phyloP scores from a whole-genome alignment of 2,888 invertebrate species.

The Panorpa germanica region DNA sequence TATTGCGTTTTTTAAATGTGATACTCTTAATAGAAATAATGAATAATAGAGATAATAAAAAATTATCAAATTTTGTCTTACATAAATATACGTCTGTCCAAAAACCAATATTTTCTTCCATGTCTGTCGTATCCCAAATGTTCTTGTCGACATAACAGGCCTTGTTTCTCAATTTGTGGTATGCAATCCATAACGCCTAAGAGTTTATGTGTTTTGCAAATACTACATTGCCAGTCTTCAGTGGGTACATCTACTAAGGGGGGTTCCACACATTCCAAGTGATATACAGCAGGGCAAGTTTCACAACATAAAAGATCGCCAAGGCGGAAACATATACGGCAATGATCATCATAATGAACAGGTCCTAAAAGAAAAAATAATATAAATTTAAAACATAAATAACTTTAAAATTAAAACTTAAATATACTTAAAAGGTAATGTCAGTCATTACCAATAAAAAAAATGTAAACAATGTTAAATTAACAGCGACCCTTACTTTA shows the following conservation, averaged over 20 bases:
- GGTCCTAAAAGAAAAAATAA: slow-evolving; percentile 43
- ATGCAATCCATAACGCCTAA: slow-evolving; percentile 88
- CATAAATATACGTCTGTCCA: slow-evolving; percentile 83
- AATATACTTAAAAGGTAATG: too few species aligned
- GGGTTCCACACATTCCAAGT: slow-evolving; percentile 91
- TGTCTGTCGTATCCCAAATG: slow-evolving; percentile 89
- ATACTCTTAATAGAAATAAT: background rate
- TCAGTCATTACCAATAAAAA: too few species aligned
- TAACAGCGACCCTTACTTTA: too few species aligned
- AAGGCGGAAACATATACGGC: slow-evolving; percentile 75
- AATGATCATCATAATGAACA: slow-evolving; percentile 85
- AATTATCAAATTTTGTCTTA: slow-evolving; percentile 30
- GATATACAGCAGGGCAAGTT: slow-evolving; percentile 95
- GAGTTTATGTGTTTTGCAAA: slow-evolving; percentile 84
- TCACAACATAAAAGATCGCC: slow-evolving; percentile 95
- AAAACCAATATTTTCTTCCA: slow-evolving; percentile 95
- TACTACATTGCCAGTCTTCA: slow-evolving; percentile 93
- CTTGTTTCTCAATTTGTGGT: slow-evolving; percentile 78
- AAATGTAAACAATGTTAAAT: too few species aligned
- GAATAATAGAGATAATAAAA: too few species aligned
- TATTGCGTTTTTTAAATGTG: too few species aligned
- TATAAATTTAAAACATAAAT: slow-evolving; percentile 10
- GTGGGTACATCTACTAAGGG: slow-evolving; percentile 86
- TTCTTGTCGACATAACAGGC: slow-evolving; percentile 80
- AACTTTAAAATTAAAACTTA: slow-evolving; percentile 2